Evolutionary conservation across 2,888 invertebrate species (phyloP).

Genomic region (Chloroclysta siterata): DNA sequence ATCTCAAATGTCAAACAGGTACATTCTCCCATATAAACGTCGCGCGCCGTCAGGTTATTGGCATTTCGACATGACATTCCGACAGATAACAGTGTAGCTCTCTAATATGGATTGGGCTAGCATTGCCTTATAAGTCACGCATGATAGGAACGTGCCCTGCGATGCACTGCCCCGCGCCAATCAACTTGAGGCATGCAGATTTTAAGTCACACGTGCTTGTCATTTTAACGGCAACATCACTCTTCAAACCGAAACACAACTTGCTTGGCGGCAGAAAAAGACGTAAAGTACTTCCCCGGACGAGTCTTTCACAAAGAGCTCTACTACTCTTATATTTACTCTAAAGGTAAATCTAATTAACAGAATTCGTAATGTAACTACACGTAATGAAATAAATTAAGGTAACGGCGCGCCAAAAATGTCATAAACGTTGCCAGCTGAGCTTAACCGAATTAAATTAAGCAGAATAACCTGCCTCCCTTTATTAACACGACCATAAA

Average conservation of each 20-base stretch:
- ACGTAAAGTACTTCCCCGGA: no score
- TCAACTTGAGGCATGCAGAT: no score
- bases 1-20: conserved; percentile 22
- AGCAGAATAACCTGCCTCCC: conserved; percentile 27
- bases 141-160: no score
- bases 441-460: conserved; percentile 38
- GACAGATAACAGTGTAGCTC: conserved; percentile 14
- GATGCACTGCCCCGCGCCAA: no score
- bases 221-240: no score
- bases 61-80: conserved; percentile 28
- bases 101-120: conserved; percentile 5
- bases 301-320: no score
- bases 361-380: conserved; percentile 20
- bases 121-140: no score
- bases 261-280: no score
- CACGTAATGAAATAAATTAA: conserved; percentile 28
- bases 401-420: conserved; percentile 34
- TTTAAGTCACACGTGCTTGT: no score
- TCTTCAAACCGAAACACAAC: no score
- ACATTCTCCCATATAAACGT: conserved; percentile 5
- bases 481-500: conserved; percentile 35
- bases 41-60: conserved; percentile 19
- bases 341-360: conserved; percentile 7
- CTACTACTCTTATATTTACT: background rate
- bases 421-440: conserved; percentile 35